Conservation (phyloP, 1,140 invertebrate species). For the Conus ventricosus region DNA sequence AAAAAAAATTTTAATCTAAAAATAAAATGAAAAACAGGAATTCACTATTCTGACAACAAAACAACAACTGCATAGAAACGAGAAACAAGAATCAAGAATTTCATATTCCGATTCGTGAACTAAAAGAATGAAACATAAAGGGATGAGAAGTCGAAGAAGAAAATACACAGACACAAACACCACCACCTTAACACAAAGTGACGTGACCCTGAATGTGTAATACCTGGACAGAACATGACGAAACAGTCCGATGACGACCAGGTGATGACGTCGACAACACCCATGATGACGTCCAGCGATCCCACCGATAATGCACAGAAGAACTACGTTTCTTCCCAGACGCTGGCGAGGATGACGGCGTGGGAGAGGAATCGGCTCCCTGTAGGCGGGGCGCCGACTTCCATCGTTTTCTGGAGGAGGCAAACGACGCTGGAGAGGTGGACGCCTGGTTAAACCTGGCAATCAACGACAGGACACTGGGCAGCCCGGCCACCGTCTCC, state of each 20-base stretch:
- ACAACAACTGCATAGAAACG: no score
- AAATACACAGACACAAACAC: background rate
- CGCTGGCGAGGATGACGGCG: background rate
- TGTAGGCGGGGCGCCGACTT: background rate
- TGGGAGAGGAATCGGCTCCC: background rate
- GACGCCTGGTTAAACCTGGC: conserved; percentile 6
- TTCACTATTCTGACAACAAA: no score
- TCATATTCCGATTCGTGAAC: no score
- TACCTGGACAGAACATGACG: background rate
- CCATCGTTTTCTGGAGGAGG: background rate
- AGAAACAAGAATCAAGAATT: background rate
- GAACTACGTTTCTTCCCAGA: background rate
- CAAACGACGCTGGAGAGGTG: background rate
- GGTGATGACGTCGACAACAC: conserved; percentile 10
- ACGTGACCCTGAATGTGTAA: background rate
- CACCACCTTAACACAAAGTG: background rate
- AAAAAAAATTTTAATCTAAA: no score
- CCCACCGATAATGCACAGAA: background rate
- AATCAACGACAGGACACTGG: conserved; percentile 22
- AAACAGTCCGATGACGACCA: background rate
- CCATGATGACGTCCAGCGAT: background rate
- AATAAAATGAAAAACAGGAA: no score
- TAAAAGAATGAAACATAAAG: no score
- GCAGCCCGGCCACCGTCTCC: conserved; percentile 24
- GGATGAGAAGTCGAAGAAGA: no score